phyloP scores from a whole-genome alignment of 2,888 invertebrate genomes.

The Trissolcus japonicus region DNA sequence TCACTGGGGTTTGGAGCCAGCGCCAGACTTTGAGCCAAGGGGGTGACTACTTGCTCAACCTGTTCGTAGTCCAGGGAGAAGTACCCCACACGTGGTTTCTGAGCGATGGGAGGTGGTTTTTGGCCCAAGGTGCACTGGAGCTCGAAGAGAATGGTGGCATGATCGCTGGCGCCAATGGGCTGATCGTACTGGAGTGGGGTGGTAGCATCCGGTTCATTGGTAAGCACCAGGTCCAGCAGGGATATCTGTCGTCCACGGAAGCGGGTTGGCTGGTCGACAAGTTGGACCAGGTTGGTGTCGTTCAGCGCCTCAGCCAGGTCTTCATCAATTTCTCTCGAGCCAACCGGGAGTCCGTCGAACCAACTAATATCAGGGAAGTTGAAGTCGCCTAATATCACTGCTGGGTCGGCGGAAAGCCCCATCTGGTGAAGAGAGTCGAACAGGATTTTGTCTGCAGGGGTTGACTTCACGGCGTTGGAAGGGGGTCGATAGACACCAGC shows the following conservation, averaged over 20 bases:
- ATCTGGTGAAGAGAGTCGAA: not conserved
- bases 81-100: not conserved
- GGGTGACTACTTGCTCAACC: not conserved
- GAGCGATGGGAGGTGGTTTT: not conserved
- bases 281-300: constrained; percentile 3
- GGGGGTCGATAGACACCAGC: not conserved
- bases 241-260: constrained; percentile 3
- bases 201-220: no score
- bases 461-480: not conserved
- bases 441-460: not conserved
- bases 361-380: not conserved
- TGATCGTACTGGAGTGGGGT: not conserved
- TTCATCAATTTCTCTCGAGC: not conserved
- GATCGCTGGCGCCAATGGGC: constrained; percentile 7
- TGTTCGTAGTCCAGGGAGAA: not conserved
- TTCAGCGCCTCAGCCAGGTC: not conserved
- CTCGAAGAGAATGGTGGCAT: constrained; percentile 2
- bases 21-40: not conserved
- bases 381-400: no score
- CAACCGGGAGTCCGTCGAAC: not conserved
- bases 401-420: not conserved
- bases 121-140: not conserved
- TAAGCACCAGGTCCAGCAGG: no score
- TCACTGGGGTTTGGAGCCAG: not conserved
- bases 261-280: constrained; percentile 3